Base-by-base conservation (phyloP, 2,113 vertebrate species). In the Coregonus clupeaformis region DNA sequence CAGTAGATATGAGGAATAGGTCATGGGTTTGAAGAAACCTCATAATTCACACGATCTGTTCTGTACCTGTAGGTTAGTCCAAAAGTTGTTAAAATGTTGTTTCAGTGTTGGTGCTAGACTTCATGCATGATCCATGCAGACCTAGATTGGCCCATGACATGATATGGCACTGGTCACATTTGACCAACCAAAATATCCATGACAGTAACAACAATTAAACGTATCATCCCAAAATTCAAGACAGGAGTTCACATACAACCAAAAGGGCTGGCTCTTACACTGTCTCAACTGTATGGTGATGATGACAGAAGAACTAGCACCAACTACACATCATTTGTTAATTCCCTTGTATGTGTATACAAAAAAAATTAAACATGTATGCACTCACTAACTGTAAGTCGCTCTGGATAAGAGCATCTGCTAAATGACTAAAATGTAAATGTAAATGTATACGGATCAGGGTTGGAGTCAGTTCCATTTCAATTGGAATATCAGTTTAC, bases 111-210 rank as follows among this genome's bases (percentile, higher is more conserved):
- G 14, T 7, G 9, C 18, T 69, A 52, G 57, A 45, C 72, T 62
- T 14, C 49, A 5, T 75, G 6, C 77, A 75, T 83, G 87, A 72
- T 72, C 13, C 77, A 82, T 78, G 83, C 73, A 74, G 71, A 79
- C 52, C 27, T 66, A 29, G 64, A 66, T 20, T 24, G 6, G 24
- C 64, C 16, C 12, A 52, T 52, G 49, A 18, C 49, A 52, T 52
- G 49, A 52, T 79, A 84, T 88, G 87, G 79, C 81, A 85, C 66
- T 2, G 3, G 32, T 74, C 74, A 78, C 68, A 82, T 69, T 75
- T 60, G 49, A 2, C 14, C 68, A 16, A 16, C 49, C 49, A 13
- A 52, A 13, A 18, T 52, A 59, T 66, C 69, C 7, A 72, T 73
- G 47, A 77, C 57, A 52, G 18, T 30, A 66, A n/a, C 4, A 20